Percentiles rank a stretch among this genome's conserved stretches.
These are phyloP conservation scores for Alligator mississippiensis DNA, from an alignment of 2,113 vertebrate genomes.

Conservation along the genomic window DNA sequence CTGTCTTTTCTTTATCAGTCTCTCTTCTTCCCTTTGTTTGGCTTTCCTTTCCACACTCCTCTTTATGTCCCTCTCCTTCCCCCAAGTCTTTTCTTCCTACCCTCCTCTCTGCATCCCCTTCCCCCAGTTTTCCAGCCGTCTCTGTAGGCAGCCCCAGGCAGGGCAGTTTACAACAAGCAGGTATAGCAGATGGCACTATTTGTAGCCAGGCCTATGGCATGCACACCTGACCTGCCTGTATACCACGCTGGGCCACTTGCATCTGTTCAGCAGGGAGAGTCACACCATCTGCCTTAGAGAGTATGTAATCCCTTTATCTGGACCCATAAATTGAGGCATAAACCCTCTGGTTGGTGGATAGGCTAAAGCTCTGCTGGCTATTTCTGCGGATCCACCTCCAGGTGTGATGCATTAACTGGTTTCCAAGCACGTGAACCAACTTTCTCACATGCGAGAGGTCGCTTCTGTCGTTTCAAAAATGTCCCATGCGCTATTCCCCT, in stretches of 20 bases:
- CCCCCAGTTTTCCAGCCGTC: not conserved
- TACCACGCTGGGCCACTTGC: conserved; percentile 26
- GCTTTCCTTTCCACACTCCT: not conserved
- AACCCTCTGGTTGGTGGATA: conserved; percentile 32
- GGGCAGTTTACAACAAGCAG: not conserved
- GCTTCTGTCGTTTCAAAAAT: not conserved
- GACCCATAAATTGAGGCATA: conserved; percentile 40
- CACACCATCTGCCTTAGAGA: conserved; percentile 11
- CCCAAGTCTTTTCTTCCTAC: not conserved
- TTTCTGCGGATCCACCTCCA: conserved; percentile 46
- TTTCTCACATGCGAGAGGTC: not conserved
- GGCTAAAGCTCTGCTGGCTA: conserved; percentile 50
- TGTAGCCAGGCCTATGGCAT: conserved; percentile 21
- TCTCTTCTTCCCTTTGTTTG: not conserved
- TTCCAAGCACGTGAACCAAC: not conserved
- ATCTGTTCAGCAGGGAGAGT: conserved; percentile 37
- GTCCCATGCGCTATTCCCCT: not conserved
- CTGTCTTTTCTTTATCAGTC: not conserved
- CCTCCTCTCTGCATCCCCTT: not conserved
- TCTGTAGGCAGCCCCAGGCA: not conserved
- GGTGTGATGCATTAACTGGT: not conserved
- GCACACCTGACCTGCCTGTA: not conserved
- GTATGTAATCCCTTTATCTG: conserved; percentile 47
- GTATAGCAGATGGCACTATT: not conserved
- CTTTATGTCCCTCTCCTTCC: not conserved